phyloP scores from a whole-genome alignment of 1,140 invertebrate species.

The Glomeris maerens region DNA sequence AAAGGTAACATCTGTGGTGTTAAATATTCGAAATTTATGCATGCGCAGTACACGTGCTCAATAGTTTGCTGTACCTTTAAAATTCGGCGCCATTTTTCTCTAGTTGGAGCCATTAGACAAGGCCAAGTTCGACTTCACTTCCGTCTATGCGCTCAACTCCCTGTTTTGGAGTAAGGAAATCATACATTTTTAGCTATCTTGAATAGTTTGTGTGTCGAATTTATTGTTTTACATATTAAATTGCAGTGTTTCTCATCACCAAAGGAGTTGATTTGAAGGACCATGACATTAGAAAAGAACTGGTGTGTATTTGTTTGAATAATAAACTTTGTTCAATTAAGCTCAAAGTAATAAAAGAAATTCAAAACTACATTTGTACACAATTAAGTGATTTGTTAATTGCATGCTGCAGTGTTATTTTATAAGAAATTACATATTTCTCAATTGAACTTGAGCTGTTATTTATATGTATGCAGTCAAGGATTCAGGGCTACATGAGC shows the following conservation, averaged over 20 bases:
- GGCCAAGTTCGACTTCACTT: conserved; percentile 13
- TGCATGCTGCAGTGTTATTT: too few relatives aligned
- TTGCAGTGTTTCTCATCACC: conserved; percentile 13
- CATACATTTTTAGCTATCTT: too few relatives aligned
- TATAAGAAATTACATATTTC: neutral
- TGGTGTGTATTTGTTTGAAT: conserved; percentile 13
- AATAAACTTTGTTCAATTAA: too few relatives aligned
- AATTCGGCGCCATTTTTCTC: too few relatives aligned
- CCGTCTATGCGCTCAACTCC: conserved; percentile 15
- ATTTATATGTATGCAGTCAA: conserved; percentile 11
- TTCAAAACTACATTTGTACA: neutral
- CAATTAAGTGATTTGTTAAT: neutral
- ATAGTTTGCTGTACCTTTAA: too few relatives aligned
- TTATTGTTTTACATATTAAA: conserved; percentile 2
- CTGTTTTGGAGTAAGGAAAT: conserved; percentile 17
- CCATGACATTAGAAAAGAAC: conserved; percentile 11
- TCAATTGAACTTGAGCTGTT: neutral
- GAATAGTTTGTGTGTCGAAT: neutral
- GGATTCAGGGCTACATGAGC: conserved; percentile 16
- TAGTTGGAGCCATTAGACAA: conserved; percentile 12
- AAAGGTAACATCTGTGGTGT: too few relatives aligned
- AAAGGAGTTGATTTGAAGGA: conserved; percentile 12
- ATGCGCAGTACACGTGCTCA: too few relatives aligned
- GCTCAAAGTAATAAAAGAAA: too few relatives aligned
- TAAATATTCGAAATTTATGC: too few relatives aligned